Conservation (phyloP, 92 coral and sea anemone genomes). For the Desmophyllum pertusum region DNA sequence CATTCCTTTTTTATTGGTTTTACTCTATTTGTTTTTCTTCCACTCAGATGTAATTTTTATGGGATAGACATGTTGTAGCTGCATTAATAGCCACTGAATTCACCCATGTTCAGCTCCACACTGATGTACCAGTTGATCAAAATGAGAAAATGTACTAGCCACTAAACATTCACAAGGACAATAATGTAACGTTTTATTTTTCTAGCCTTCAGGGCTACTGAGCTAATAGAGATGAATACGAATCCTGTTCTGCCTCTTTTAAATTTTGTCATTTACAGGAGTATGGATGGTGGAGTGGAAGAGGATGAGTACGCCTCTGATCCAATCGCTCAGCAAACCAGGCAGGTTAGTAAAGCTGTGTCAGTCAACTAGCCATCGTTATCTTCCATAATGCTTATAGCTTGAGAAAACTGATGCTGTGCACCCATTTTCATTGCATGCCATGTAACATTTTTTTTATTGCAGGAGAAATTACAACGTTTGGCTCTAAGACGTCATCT, state of each 20-base stretch:
- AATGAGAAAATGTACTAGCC: not conserved
- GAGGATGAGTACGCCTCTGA: constrained; percentile 95
- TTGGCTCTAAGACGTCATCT: constrained; percentile 92
- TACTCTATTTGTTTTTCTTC: too few species aligned
- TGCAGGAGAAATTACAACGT: constrained; percentile 86
- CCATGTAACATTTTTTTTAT: not conserved
- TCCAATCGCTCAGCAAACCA: constrained; percentile 93
- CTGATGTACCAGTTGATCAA: too few species aligned
- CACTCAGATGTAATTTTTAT: too few species aligned
- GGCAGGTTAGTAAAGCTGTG: constrained; percentile 68
- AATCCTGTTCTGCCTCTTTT: not conserved
- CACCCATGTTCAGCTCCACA: too few species aligned
- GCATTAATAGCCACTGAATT: too few species aligned
- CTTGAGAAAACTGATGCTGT: too few species aligned
- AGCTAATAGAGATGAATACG: not conserved
- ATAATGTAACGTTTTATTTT: not conserved
- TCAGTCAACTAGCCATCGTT: not conserved
- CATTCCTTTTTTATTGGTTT: too few species aligned
- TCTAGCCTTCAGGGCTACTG: not conserved
- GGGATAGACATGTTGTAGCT: too few species aligned
- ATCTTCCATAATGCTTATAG: not conserved
- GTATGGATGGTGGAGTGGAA: constrained; percentile 85
- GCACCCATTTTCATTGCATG: not conserved
- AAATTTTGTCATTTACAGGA: constrained; percentile 43
- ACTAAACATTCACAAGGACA: not conserved